Percentiles rank a stretch among this genome's conserved stretches.
phyloP scores from a whole-genome alignment of 2,888 invertebrate species.

The Parelbella ahira region DNA sequence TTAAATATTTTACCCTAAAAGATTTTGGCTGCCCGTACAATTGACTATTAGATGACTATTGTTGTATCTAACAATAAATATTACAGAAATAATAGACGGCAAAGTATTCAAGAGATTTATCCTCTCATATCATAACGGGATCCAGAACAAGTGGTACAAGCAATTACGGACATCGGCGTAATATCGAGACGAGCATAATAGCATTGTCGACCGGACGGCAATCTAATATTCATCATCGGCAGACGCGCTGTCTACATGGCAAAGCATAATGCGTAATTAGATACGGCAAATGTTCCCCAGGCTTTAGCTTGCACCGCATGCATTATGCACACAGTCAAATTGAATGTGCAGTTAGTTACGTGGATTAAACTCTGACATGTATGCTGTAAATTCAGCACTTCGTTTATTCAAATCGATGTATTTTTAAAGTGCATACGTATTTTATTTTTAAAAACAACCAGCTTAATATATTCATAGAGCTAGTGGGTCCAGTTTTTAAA shows the following conservation, averaged over 20 bases:
- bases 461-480: no score
- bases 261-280: slow-evolving; percentile 77
- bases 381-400: slow-evolving; percentile 19
- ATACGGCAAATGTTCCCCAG: slow-evolving; percentile 70
- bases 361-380: slow-evolving; percentile 48
- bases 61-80: no score
- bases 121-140: no score
- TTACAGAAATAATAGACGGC: no score
- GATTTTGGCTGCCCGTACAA: no score
- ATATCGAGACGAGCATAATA: slow-evolving; percentile 45
- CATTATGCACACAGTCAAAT: slow-evolving; percentile 75
- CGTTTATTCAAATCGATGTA: neutral
- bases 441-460: no score
- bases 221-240: slow-evolving; percentile 76
- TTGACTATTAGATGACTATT: no score
- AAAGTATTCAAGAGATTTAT: no score
- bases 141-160: slow-evolving; percentile 26
- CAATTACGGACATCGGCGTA: slow-evolving; percentile 50
- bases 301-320: slow-evolving; percentile 54
- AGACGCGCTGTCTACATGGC: slow-evolving; percentile 67
- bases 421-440: no score
- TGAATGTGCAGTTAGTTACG: slow-evolving; percentile 69
- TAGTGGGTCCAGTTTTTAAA: no score
- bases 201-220: slow-evolving; percentile 52
- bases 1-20: no score